A percentile compares a stretch with the other conserved stretches of the same genome.
phyloP scores from a whole-genome alignment of 2,888 invertebrate genomes.

The Hydraecia micacea region DNA sequence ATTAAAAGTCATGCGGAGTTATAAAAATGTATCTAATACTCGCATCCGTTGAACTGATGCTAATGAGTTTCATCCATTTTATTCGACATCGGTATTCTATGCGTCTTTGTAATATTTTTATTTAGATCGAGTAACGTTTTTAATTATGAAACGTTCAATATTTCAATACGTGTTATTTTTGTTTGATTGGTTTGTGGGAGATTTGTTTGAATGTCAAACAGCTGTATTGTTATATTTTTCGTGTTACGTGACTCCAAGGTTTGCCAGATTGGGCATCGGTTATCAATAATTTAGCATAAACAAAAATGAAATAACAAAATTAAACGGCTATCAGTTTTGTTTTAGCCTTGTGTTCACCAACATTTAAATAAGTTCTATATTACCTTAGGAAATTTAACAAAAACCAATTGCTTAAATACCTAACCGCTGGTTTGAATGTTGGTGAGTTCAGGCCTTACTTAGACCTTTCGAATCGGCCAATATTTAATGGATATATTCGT shows the following conservation, averaged over 20 bases:
- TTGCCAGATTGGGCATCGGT: conserved; percentile 8
- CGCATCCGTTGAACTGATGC: conserved; percentile 28
- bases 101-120: conserved; percentile 41
- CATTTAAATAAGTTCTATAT: neutral
- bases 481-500: neutral
- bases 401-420: neutral
- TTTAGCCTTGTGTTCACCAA: neutral
- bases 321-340: neutral
- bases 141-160: conserved; percentile 59
- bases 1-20: conserved; percentile 7
- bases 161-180: conserved; percentile 48
- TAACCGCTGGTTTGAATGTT: neutral
- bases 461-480: neutral
- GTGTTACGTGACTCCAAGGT: conserved; percentile 27
- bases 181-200: conserved; percentile 36
- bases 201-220: conserved; percentile 45
- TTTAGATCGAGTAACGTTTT: conserved; percentile 56
- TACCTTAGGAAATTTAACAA: neutral
- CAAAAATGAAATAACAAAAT: conserved; percentile 24
- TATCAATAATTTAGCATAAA: conserved; percentile 5
- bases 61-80: conserved; percentile 55
- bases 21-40: conserved; percentile 39
- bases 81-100: conserved; percentile 58
- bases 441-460: neutral
- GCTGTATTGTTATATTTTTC: conserved; percentile 32